phyloP scores from a whole-genome alignment of 2,113 vertebrate species.

The Campylomormyrus tamandua region DNA sequence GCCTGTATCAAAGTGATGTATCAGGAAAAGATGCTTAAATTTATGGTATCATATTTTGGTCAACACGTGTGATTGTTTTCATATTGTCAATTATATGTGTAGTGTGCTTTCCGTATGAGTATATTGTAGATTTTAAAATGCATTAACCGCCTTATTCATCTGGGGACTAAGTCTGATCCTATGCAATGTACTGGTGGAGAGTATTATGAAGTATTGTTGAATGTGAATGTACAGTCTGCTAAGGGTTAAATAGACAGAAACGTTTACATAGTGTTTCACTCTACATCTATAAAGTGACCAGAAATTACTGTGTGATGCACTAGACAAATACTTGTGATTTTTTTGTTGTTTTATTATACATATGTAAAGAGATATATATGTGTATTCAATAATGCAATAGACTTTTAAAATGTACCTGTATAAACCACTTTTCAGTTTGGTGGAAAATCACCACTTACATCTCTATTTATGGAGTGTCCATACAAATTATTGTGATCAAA shows the following conservation, averaged over 20 bases:
- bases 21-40: constrained; percentile 1
- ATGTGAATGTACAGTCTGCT: constrained; percentile 48
- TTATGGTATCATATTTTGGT: constrained; percentile 15
- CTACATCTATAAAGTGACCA: constrained; percentile 14
- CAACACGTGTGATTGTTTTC: constrained; percentile 6
- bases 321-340: constrained; percentile 55
- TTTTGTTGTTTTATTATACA: constrained; percentile 60
- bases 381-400: constrained; percentile 51
- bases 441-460: constrained; percentile 58
- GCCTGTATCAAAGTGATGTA: neutral
- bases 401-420: constrained; percentile 60
- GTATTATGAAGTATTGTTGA: constrained; percentile 25
- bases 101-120: constrained; percentile 22
- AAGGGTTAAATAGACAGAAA: constrained; percentile 25
- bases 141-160: constrained; percentile 36
- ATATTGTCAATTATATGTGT: constrained; percentile 18
- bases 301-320: constrained; percentile 44
- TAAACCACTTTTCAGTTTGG: constrained; percentile 58
- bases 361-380: constrained; percentile 72
- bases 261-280: constrained; percentile 26
- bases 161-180: constrained; percentile 38
- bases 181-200: constrained; percentile 38
- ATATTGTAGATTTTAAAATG: constrained; percentile 19
- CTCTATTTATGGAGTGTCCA: constrained; percentile 68
- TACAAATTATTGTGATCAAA: constrained; percentile 54